phyloP scores from a whole-genome alignment of 2,888 invertebrate genomes.

The Chalcosyrphus nemorum region DNA sequence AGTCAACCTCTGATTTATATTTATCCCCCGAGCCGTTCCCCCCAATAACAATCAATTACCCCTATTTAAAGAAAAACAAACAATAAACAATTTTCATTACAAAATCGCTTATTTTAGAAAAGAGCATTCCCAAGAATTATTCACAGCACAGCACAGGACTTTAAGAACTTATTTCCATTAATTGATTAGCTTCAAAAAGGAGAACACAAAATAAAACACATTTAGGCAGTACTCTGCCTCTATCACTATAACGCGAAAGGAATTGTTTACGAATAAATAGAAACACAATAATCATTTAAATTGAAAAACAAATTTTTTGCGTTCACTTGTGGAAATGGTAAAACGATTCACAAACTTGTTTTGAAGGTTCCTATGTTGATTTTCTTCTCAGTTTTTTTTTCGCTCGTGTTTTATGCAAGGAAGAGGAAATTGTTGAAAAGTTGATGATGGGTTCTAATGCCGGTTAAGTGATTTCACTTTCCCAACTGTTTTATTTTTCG shows the following conservation, averaged over 20 bases:
- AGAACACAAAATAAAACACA: background rate
- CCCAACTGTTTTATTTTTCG: background rate
- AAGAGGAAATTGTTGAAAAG: background rate
- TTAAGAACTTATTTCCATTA: background rate
- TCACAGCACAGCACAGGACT: background rate
- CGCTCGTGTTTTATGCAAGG: background rate
- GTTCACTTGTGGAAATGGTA: background rate
- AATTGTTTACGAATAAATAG: conserved; percentile 10
- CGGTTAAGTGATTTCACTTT: conserved; percentile 35
- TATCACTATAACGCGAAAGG: background rate
- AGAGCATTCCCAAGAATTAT: conserved; percentile 4
- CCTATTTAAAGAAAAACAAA: background rate
- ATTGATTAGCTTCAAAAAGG: conserved; percentile 4
- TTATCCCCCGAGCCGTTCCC: background rate
- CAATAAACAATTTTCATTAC: background rate
- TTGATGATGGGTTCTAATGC: conserved; percentile 18
- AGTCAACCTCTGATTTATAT: background rate
- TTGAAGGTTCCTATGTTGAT: conserved; percentile 4
- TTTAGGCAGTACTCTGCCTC: background rate
- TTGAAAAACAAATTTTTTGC: conserved; percentile 39
- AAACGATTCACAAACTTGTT: conserved; percentile 23
- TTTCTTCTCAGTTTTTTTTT: background rate
- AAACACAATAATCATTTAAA: conserved; percentile 15
- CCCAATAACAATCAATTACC: background rate
- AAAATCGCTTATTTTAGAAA: background rate